A percentile compares a stretch with the other conserved stretches of the same genome.
phyloP scores from a whole-genome alignment of 2,797 vertebrate genomes.

The Allochrocebus solatus region DNA sequence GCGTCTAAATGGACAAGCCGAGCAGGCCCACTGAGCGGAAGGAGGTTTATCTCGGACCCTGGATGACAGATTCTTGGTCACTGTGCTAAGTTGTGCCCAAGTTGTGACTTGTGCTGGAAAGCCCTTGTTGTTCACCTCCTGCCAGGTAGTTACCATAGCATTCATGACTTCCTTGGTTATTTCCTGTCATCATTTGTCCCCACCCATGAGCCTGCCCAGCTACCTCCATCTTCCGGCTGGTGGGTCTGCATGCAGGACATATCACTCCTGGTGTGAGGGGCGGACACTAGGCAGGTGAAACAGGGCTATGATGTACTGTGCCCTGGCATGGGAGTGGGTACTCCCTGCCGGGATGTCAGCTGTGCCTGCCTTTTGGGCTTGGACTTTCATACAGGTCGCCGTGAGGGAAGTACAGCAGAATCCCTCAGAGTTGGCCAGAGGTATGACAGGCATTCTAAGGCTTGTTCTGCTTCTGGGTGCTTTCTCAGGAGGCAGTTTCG shows the following conservation, averaged over 20 bases:
- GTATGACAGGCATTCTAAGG: neutral
- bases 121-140: neutral
- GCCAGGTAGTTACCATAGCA: neutral
- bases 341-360: no score
- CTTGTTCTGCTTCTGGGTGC: neutral
- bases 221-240: neutral
- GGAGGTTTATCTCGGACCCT: neutral
- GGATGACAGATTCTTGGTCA: neutral
- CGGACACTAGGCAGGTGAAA: neutral
- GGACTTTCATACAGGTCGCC: rapidly evolving
- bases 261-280: neutral
- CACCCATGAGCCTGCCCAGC: neutral
- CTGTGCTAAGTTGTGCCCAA: neutral
- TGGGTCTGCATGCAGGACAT: neutral
- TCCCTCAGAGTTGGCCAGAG: neutral
- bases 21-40: neutral
- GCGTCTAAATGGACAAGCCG: neutral
- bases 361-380: neutral
- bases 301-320: neutral
- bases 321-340: neutral
- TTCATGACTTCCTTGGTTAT: neutral
- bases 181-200: neutral
- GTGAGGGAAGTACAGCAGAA: neutral
- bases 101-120: neutral
- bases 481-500: neutral